Conservation (phyloP, 2,888 invertebrate genomes). For the Metalampra italica region DNA sequence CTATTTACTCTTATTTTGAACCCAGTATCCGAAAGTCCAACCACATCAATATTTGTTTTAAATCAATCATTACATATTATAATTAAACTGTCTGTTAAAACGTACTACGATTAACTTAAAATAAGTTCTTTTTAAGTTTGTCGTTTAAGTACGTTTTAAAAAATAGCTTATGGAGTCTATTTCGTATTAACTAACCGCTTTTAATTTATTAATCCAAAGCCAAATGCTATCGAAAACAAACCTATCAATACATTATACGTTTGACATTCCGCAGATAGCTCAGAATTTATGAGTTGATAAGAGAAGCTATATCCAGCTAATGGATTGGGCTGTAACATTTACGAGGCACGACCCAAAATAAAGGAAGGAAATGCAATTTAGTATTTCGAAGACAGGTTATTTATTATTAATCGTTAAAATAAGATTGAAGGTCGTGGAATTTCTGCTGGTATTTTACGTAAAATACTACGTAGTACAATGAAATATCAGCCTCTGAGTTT, state of each 20-base stretch:
- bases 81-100: too few species aligned
- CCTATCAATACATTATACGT: constrained; percentile 38
- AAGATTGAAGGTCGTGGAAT: not conserved
- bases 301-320: constrained; percentile 48
- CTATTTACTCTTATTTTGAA: too few species aligned
- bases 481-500: too few species aligned
- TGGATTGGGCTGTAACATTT: constrained; percentile 45
- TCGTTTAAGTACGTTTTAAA: too few species aligned
- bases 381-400: constrained; percentile 12
- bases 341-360: constrained; percentile 4
- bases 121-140: too few species aligned
- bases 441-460: not conserved
- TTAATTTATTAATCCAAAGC: constrained; percentile 16
- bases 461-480: too few species aligned
- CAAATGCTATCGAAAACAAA: constrained; percentile 24
- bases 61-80: too few species aligned
- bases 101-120: too few species aligned
- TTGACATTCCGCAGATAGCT: constrained; percentile 46
- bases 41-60: too few species aligned
- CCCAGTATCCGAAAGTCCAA: too few species aligned
- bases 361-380: constrained; percentile 13
- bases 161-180: too few species aligned
- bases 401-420: constrained; percentile 3
- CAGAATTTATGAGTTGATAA: constrained; percentile 66
- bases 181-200: not conserved